Base-by-base conservation (phyloP, 2,888 invertebrate genomes). In the Cephonodes hylas region DNA sequence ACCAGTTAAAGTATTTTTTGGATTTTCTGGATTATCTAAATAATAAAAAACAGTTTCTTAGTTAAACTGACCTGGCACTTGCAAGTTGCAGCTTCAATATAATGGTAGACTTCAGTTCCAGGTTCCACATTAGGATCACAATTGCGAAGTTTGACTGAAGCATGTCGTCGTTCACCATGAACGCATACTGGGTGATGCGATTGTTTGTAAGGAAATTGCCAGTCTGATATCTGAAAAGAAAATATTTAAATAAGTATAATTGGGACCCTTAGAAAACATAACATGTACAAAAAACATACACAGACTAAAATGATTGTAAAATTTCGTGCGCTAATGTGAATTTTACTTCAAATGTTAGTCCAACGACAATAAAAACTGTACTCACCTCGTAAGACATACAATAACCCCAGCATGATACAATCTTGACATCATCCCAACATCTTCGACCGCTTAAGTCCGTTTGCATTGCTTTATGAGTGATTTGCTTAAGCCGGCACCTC, bases 171-270 rank as follows among this genome's bases (percentile, higher is more conserved):
- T 0, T 94, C 94, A 0, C 95, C 95, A 81, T 97, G 97, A 46
- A 96, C 95, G 85, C 97, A 98, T 0, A 97, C 97, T 0, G 96
- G 97, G 82, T 98, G 97, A 73, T 95, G 94, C 0, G 96, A 96
- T 66, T 95, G 94, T 82, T 97, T 97, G 87, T 95, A 97, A 0
- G 97, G 97, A 80, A 97, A 97, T 81, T 96, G 95, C 96, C 96
- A 97, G 86, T 97, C 97, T 0, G 97, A 95, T 69, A 96, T 95
- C 96, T 96, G 10, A 18, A 46, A 42, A 25, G 3, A 15, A 7
- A 45, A 2, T 38, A n/a, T 38, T 38, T n/a, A 4, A 38, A 4
- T 38, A n/a, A 38, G 38, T 38, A 0, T n/a, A 38, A 38, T 38
- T n/a, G n/a, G n/a, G n/a, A n/a, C n/a, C n/a, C n/a, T 38, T 3